Evolutionary conservation across 2,797 vertebrate species (phyloP).

Genomic region (Serranus cabrilla): DNA sequence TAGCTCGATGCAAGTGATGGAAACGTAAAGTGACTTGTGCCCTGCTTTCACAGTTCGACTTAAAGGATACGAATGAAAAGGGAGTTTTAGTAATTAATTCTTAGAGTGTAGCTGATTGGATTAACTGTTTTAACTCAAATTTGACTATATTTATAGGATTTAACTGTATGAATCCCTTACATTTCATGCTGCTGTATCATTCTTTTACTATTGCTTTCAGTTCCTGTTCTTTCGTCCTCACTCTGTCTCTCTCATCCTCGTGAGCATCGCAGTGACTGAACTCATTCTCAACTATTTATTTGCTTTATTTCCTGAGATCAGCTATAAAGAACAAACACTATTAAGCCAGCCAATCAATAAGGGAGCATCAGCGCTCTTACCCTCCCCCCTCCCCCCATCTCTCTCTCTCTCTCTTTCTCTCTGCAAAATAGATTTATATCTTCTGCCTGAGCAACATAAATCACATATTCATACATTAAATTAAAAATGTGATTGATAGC

Average conservation of each 20-base stretch:
- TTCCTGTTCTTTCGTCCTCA: conserved; percentile 27
- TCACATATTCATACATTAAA: conserved; percentile 90
- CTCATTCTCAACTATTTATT: conserved; percentile 85
- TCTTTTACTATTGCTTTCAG: conserved; percentile 27
- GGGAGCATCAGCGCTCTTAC: conserved; percentile 82
- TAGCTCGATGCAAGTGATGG: conserved; percentile 21
- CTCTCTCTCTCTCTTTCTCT: conserved; percentile 36
- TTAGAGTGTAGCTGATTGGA: neutral
- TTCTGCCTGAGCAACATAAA: conserved; percentile 84
- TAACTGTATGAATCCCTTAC: conserved; percentile 14
- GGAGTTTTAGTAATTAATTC: conserved; percentile 1
- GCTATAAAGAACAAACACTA: conserved; percentile 90
- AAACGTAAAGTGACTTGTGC: conserved; percentile 49
- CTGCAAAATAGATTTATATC: conserved; percentile 87
- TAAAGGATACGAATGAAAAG: conserved; percentile 4
- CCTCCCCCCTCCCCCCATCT: conserved; percentile 10
- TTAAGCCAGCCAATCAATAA: conserved; percentile 89
- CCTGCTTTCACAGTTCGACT: conserved; percentile 24
- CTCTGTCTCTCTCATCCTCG: conserved; percentile 54
- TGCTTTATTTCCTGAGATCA: conserved; percentile 88
- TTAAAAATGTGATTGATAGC: conserved; percentile 88
- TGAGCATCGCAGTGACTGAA: conserved; percentile 70
- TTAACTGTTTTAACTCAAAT: neutral
- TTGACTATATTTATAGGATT: conserved; percentile 8
- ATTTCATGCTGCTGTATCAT: conserved; percentile 33